These are phyloP conservation scores for Alectoris magna DNA, from an alignment of 2,797 vertebrate species.

Conservation along the genomic window DNA sequence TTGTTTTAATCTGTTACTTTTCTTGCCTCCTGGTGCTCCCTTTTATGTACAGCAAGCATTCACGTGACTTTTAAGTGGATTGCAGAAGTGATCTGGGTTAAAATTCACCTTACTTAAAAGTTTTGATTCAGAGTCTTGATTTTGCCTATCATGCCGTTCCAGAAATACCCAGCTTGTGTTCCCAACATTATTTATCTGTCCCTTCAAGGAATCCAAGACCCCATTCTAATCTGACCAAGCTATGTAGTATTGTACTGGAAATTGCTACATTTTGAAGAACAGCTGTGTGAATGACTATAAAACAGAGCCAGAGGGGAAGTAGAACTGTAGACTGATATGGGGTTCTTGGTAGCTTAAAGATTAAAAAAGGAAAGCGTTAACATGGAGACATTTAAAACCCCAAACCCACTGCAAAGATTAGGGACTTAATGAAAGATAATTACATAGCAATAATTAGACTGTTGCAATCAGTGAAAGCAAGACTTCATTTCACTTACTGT, in stretches of 20 bases:
- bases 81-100: background rate
- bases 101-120: background rate
- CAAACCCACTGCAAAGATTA: background rate
- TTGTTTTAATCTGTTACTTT: background rate
- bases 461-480: rapidly evolving
- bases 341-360: background rate
- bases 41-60: background rate
- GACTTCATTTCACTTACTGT: background rate
- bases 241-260: background rate
- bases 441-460: rapidly evolving
- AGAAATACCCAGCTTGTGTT: background rate
- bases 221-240: background rate
- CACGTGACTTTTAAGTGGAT: background rate
- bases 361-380: background rate
- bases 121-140: background rate
- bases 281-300: background rate
- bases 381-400: rapidly evolving
- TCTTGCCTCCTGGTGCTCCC: rapidly evolving
- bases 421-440: background rate
- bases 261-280: background rate
- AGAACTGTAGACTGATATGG: background rate
- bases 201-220: background rate
- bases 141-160: rapidly evolving
- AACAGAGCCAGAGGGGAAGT: background rate
- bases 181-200: rapidly evolving